These are phyloP conservation scores for Cataglyphis altisquamis DNA, from an alignment of 2,888 invertebrate genomes.

Conservation along the genomic window DNA sequence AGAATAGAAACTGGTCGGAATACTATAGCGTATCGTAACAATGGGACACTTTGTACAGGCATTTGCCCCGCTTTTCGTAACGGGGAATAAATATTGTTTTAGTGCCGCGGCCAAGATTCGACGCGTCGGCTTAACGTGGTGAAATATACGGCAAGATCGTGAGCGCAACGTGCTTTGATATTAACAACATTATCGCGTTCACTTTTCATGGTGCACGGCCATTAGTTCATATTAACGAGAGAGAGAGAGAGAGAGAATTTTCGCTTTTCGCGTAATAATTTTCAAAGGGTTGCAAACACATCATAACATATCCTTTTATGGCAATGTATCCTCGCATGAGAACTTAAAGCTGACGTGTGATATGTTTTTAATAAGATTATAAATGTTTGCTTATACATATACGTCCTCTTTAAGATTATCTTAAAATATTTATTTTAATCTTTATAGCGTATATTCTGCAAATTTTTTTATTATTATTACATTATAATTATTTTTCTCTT, in stretches of 20 bases:
- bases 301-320: background rate
- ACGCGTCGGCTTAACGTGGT: slow-evolving; percentile 39
- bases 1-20: slow-evolving; percentile 59
- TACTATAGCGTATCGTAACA: slow-evolving; percentile 65
- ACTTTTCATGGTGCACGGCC: slow-evolving; percentile 29
- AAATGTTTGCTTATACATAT: background rate
- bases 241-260: slow-evolving; percentile 27
- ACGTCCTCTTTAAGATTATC: background rate
- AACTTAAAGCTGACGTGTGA: background rate
- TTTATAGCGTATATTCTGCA: background rate
- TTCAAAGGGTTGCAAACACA: background rate
- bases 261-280: slow-evolving; percentile 28
- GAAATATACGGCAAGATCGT: slow-evolving; percentile 36
- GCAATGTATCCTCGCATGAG: background rate
- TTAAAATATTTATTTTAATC: background rate
- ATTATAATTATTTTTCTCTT: background rate
- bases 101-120: slow-evolving; percentile 49
- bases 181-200: slow-evolving; percentile 49
- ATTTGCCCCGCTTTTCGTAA: slow-evolving; percentile 52
- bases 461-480: background rate
- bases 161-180: slow-evolving; percentile 47
- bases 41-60: slow-evolving; percentile 60
- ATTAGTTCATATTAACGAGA: slow-evolving; percentile 44
- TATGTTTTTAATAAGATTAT: background rate
- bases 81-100: slow-evolving; percentile 50